phyloP scores from a whole-genome alignment of 2,888 invertebrate genomes.

The Metallyticus violacea region DNA sequence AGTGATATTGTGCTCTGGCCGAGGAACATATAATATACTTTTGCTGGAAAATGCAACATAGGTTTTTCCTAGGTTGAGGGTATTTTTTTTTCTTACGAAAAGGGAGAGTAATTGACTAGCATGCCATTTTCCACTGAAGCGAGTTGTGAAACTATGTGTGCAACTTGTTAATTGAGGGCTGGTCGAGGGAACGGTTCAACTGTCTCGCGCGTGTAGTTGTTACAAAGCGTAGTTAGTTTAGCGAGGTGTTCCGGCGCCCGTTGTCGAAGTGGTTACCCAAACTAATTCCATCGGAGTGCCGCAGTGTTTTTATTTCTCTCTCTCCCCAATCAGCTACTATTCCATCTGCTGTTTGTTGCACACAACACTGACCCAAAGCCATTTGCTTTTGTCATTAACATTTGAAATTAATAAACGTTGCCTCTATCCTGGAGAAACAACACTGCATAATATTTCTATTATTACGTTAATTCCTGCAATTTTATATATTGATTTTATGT shows the following conservation, averaged over 20 bases:
- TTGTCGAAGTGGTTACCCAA: conserved; percentile 15
- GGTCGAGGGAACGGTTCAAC: not conserved
- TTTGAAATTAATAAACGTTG: no score
- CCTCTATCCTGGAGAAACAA: no score
- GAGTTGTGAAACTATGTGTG: not conserved
- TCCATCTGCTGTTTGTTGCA: not conserved
- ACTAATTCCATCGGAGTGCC: conserved; percentile 19
- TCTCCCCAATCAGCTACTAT: not conserved
- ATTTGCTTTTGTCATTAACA: not conserved
- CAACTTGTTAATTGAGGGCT: not conserved
- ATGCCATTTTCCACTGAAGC: not conserved
- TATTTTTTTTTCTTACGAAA: not conserved
- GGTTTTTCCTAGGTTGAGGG: not conserved
- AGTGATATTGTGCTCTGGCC: not conserved
- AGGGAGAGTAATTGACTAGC: not conserved
- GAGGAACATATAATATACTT: not conserved
- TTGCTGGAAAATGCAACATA: not conserved
- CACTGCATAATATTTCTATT: no score
- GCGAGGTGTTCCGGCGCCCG: not conserved
- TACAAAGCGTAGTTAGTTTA: not conserved
- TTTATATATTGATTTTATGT: no score
- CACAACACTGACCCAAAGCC: not conserved
- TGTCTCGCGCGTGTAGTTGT: not conserved
- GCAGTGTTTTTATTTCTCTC: not conserved
- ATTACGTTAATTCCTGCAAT: no score